Evolutionary conservation across 2,113 vertebrate genomes (phyloP), one percentile per base, ranked within the genome.

Genomic region (Labeo catla): DNA sequence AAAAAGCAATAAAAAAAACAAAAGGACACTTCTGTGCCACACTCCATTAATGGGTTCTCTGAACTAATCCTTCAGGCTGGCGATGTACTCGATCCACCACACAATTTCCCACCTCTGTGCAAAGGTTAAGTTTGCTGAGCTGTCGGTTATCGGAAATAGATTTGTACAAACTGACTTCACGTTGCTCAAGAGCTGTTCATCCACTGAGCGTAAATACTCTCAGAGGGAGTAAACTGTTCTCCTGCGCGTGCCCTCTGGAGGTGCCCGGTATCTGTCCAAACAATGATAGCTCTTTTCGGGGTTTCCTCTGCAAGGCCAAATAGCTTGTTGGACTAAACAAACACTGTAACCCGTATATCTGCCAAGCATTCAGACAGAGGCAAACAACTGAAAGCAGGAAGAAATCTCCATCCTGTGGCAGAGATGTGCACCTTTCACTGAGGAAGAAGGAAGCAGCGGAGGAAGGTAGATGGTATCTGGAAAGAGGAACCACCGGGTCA

Each of bases 231-330:
- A 45, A 47, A 49, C 63, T 45, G 79, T 34, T 47, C 36, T 81
- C 68, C 49, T 65, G 72, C 45, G 12, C 85, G 85, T 86, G 81
- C 77, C 83, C 90, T 88, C 87, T 88, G 84, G 63, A 87, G 87
- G 83, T 88, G 81, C 88, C 82, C 78, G 45, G 84, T 90, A 89
- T 93, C 94, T 95, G 94, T 94, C 90, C 87, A 95, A 95, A 95
- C 94, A 95, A 76, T 93, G 93, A 95, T 94, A 93, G 63, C 89
- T 78, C 86, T 90, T 89, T 89, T 72, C 63, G 91, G 90, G 87
- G 88, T 85, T 95, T 94, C 93, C 93, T 91, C 86, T 66, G 88
- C 87, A 88, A 91, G 87, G 84, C 87, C 89, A 80, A 85, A 92
- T 45, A 88, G 86, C 80, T 83, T 91, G 81, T 83, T 89, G 89